Evolutionary conservation across 37 sponge, comb jelly and placozoan genomes (phyloP), one percentile per base, ranked within the genome.

Genomic region (Geodia barretti): DNA sequence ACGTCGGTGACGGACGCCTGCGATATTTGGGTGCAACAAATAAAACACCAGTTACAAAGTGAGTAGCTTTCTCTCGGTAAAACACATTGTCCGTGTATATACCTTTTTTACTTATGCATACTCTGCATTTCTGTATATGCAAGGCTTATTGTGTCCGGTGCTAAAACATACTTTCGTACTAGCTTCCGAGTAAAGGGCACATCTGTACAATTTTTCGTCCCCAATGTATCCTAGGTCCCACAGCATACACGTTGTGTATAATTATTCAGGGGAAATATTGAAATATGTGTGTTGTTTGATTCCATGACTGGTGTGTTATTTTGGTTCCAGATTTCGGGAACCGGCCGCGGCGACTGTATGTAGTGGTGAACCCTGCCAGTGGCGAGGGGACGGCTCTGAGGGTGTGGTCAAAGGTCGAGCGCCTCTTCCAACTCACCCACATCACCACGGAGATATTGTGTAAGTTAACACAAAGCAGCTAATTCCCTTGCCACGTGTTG

Each of bases 341-440:
- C 20, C 78, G 95, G 25, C 95, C 95, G 25, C 64, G 92, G 7
- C 80, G 72, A 35, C 68, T 94, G 65, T 84, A 73, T 64, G 83
- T 94, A 3, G 76, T 94, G 31, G 65, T 94, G 9, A 94, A 91
- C 64, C 92, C 89, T 3, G 60, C 39, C 62, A 88, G 95, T 76
- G 92, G 91, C 1, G 70, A 40, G 17, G 84, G 82, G 5, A 8
- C 30, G 4, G 74, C 74, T 2, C 34, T 83, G 36, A 75, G 72
- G 37, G 40, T 40, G 8, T 92, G 91, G 89, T 20, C 20, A 21
- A 84, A 77, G 37, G 86, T 94, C 41, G 67, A 84, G 39, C 43
- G 42, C 47, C 43, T 91, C 74, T 94, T 89, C 64, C 38, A 76
- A 36, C 37, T 87, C 38, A 91, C 88, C 35, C 40, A 75, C 34